Base-by-base conservation (phyloP, 2,113 vertebrate genomes). In the Pseudorhombus dupliciocellatus region DNA sequence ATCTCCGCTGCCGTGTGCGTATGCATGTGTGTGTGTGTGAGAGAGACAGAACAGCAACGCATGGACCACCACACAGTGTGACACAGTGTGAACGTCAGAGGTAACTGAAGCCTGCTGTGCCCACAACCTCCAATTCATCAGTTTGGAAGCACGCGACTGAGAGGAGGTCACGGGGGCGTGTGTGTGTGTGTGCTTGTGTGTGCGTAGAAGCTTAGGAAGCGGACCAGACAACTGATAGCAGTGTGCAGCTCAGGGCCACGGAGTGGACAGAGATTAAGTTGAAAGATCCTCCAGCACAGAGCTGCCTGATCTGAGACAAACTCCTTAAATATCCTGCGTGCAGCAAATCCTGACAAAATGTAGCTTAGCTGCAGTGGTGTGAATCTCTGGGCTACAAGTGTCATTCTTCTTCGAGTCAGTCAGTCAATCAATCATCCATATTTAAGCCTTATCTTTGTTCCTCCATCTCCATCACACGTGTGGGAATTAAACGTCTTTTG, bases 91-190 rank as follows among this genome's bases (percentile, higher is more conserved):
- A 60, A 30, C 5, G 9, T 54, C 69, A 60, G 58, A 21, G 59
- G 56, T 80, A 80, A 85, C 69, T 78, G 67, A 82, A 89, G 67
- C 70, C 84, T 64, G 58, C 65, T 53, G 59, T 24, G 65, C 78
- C 76, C 66, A 53, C 59, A 52, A 66, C 56, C 51, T 62, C 37
- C 25, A 25, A 77, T 84, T 83, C 56, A 85, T 88, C 85, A 79
- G 53, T 56, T 28, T 65, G 30, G 59, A 82, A 77, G 48, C 85
- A 82, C 67, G 7, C 18, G 26, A 76, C 77, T 30, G 57, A 53
- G 24, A 18, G 3, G 37, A 48, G 79, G 83, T 84, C 80, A 73
- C 26, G 14, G 37, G 60, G 26, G 24, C 4, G 28, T 61, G n/a
- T 59, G 71, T 40, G 48, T 54, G 34, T 42, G 56, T 31, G 76